Evolutionary conservation across 2,113 vertebrate genomes (phyloP).

Genomic region (cat (Felis catus)): F.catus_Fca126_mat1.0 CM031413.1:71828001-71828500

Average conservation of each 20-base stretch:
- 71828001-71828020: not conserved
- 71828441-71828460: not conserved
- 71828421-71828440: not conserved
- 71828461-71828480: not conserved
- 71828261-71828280: conserved; percentile 64
- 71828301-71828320: conserved; percentile 43
- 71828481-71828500: not conserved
- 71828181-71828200: not conserved
- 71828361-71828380: conserved; percentile 62
- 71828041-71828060: not conserved
- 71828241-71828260: not conserved
- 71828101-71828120: not conserved
- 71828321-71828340: conserved; percentile 74
- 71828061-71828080: not conserved
- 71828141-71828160: not conserved
- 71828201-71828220: not conserved
- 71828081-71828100: not conserved
- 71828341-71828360: not conserved
- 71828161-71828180: not conserved
- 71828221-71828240: rapidly evolving
- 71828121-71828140: not conserved
- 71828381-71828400: conserved; percentile 74
- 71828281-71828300: conserved; percentile 79
- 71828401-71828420: not conserved
- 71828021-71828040: not conserved